phyloP scores from a whole-genome alignment of 2,113 vertebrate genomes.

The zebrafish (Danio rerio) region DNA sequence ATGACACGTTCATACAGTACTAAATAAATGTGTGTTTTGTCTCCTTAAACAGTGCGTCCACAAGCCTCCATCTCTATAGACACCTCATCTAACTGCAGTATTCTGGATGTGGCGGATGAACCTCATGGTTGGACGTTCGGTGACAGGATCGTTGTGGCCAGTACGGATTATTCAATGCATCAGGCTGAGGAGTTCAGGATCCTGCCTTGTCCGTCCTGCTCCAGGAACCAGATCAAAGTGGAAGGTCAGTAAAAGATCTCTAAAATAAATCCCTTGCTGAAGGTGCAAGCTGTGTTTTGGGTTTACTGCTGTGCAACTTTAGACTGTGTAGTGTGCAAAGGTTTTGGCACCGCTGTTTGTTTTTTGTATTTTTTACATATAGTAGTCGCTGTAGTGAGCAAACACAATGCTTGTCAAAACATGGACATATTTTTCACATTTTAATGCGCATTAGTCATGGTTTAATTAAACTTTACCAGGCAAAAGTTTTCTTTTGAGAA shows the following conservation, averaged over 20 bases:
- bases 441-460: too few relatives aligned
- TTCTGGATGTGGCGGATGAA: slow-evolving; percentile 87
- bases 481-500: too few relatives aligned
- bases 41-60: slow-evolving; percentile 81
- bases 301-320: too few relatives aligned
- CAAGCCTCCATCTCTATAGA: slow-evolving; percentile 86
- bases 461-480: too few relatives aligned
- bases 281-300: too few relatives aligned
- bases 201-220: slow-evolving; percentile 86
- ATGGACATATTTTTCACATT: too few relatives aligned
- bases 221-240: slow-evolving; percentile 85
- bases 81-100: slow-evolving; percentile 66
- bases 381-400: too few relatives aligned
- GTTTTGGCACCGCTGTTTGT: too few relatives aligned
- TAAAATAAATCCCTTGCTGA: too few relatives aligned
- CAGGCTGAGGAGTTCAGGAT: slow-evolving; percentile 95
- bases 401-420: too few relatives aligned
- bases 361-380: too few relatives aligned
- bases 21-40: slow-evolving; percentile 15
- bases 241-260: slow-evolving; percentile 79
- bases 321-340: too few relatives aligned
- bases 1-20: neutral
- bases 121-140: slow-evolving; percentile 86
- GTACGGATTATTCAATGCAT: slow-evolving; percentile 98
- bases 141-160: slow-evolving; percentile 88